Evolutionary conservation across 1,140 invertebrate genomes (phyloP).

Genomic region (Eueides isabella): DNA sequence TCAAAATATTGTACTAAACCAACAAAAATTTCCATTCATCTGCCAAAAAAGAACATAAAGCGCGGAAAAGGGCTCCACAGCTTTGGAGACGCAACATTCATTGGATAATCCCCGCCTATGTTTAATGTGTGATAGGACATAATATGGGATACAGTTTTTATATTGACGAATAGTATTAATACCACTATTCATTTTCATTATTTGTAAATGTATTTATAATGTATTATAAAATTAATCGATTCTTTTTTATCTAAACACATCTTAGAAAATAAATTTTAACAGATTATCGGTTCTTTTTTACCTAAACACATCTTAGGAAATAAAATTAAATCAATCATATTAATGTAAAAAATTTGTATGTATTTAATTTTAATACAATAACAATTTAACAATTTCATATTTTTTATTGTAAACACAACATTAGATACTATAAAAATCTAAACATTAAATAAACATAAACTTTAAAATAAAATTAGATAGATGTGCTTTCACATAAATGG

Average conservation of each 20-base stretch:
- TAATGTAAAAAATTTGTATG: too few species aligned
- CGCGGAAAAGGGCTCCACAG: constrained; percentile 45
- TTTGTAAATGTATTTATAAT: neutral
- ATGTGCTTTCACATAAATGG: constrained; percentile 10
- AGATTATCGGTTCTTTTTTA: too few species aligned
- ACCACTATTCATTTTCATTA: neutral
- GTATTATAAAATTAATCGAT: too few species aligned
- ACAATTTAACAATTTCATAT: neutral
- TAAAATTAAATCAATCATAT: too few species aligned
- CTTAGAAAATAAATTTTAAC: too few species aligned
- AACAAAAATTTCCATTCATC: constrained; percentile 56
- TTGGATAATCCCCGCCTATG: constrained; percentile 22
- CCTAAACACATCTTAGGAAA: too few species aligned
- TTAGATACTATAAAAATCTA: neutral
- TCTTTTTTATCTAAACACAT: too few species aligned
- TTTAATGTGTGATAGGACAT: constrained; percentile 24
- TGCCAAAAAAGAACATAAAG: constrained; percentile 52
- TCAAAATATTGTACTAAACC: constrained; percentile 48
- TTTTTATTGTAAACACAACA: neutral
- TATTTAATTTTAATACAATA: neutral
- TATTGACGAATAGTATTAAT: neutral
- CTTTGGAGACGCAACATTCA: constrained; percentile 27
- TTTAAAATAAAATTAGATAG: constrained; percentile 9
- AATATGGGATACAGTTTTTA: constrained; percentile 15
- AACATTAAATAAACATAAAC: neutral